Base-by-base conservation (phyloP, 1,140 invertebrate species). In the Stegodyphus dumicola region DNA sequence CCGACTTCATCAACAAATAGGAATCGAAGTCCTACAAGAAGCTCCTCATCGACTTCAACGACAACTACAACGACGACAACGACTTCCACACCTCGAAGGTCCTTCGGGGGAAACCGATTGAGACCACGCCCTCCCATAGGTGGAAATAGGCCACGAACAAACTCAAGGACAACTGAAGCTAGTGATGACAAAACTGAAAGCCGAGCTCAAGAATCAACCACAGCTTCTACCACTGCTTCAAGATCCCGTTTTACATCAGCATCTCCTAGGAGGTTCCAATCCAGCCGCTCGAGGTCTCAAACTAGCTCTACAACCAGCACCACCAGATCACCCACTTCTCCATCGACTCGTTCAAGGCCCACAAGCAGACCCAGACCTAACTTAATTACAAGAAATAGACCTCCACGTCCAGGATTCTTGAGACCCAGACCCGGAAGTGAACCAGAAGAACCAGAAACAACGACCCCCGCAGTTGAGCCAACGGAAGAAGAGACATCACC, bases 351-450 rank as follows among this genome's bases (percentile, higher is more conserved):
- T 6, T 64, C 64, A 4, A 52, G 65, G 33, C 77, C 77, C 5
- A 70, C 60, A 64, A 83, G 81, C 11, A 49, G 51, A 52, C 73
- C 73, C 0, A 49, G 64, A 10, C 51, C 64, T 9, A 77, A 76
- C 53, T 11, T 85, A 13, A 60, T 77, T 15, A 53, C 81, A 10
- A 53, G 81, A 60, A 70, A 60, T 7, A 66, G 81, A 6, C 64
- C 64, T 67, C 56, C 80, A 0, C 49, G 81, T 7, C 81, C 81
- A 10, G 81, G 81, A 11, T 85, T 85, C 17, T 15, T 66, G 7
- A 83, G 80, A 49, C 65, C 81, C 2, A 51, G 79, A 18, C 54
- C 70, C 13, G 70, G 70, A 7, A 73, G 67, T 13, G 66, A 76
- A 60, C 81, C 73, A n/a, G 81, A 85, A 51, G 74, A 66, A 11